Evolutionary conservation across 2,113 vertebrate genomes (phyloP).

Genomic region (Nanorana parkeri): DNA sequence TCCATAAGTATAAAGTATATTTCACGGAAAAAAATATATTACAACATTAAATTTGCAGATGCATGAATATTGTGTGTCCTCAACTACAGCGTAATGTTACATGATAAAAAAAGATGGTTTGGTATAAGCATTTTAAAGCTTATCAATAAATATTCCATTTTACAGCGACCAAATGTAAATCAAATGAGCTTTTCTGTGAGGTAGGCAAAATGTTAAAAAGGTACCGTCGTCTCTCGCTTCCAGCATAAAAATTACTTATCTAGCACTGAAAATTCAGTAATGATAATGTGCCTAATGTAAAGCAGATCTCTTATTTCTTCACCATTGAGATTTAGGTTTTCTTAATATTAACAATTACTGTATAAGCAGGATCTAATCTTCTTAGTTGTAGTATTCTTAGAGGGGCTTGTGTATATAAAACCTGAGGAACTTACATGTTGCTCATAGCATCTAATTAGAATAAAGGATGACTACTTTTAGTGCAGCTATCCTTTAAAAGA

Average conservation of each 20-base stretch:
- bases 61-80: conserved; percentile 1
- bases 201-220: conserved; percentile 52
- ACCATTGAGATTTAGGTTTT: conserved; percentile 40
- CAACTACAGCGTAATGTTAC: conserved; percentile 10
- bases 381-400: too few relatives aligned
- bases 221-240: conserved; percentile 15
- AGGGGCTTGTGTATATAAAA: too few relatives aligned
- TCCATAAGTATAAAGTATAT: background rate
- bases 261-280: conserved; percentile 11
- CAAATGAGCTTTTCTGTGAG: conserved; percentile 48
- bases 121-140: conserved; percentile 10
- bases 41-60: conserved; percentile 22
- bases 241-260: conserved; percentile 44
- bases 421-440: too few relatives aligned
- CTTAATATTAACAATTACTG: conserved; percentile 15
- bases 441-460: too few relatives aligned
- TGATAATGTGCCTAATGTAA: conserved; percentile 29
- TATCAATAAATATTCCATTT: conserved; percentile 53
- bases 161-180: conserved; percentile 31
- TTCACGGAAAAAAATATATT: background rate
- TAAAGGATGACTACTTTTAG: too few relatives aligned
- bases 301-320: background rate
- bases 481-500: too few relatives aligned
- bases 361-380: conserved; percentile 1
- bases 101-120: conserved; percentile 26